These are phyloP conservation scores for Noctua pronuba DNA, from an alignment of 2,888 invertebrate genomes.

Conservation along the genomic window DNA sequence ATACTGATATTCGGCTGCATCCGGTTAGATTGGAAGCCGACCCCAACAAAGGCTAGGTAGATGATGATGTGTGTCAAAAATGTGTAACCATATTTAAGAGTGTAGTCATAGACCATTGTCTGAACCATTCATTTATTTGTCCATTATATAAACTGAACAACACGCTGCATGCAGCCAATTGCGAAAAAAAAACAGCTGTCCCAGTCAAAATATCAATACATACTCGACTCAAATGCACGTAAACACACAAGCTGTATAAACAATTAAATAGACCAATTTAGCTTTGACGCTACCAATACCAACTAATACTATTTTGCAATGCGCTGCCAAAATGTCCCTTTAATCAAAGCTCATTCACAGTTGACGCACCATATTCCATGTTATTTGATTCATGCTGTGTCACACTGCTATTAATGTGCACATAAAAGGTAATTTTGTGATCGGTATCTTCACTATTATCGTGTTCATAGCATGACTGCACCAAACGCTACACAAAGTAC, in stretches of 20 bases:
- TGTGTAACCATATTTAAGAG: background rate
- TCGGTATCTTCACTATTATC: constrained; percentile 30
- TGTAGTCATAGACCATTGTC: background rate
- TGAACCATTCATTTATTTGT: background rate
- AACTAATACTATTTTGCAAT: background rate
- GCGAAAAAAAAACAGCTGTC: background rate
- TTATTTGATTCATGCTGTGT: constrained; percentile 18
- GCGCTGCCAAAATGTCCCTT: background rate
- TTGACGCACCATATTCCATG: background rate
- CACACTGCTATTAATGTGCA: constrained; percentile 15
- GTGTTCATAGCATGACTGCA: constrained; percentile 34
- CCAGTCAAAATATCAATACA: background rate
- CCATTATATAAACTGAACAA: background rate
- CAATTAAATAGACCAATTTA: background rate
- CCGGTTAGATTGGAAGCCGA: background rate
- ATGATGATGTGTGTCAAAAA: background rate
- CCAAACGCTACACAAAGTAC: constrained; percentile 40
- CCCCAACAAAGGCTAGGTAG: background rate
- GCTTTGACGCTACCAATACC: background rate
- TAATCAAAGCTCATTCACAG: background rate
- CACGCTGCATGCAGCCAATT: background rate
- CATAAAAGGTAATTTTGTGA: constrained; percentile 34
- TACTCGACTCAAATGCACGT: background rate
- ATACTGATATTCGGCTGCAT: no score
- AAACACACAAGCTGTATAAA: background rate